phyloP scores from a whole-genome alignment of 2,113 vertebrate genomes.

The Centropus unirufus region DNA sequence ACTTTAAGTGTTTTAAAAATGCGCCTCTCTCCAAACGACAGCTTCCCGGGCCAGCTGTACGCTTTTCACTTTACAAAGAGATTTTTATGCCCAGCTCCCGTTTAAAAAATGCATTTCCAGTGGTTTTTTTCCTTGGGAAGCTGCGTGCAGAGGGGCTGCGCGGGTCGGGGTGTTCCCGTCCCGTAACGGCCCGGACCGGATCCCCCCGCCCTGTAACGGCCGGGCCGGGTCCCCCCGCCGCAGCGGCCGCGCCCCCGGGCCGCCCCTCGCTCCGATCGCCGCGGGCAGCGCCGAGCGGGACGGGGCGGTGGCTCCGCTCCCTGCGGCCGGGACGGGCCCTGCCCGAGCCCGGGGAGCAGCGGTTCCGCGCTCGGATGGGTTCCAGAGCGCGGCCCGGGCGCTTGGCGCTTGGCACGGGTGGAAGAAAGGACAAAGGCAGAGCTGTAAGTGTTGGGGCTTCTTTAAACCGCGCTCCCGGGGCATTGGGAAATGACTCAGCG shows the following conservation, averaged over 20 bases:
- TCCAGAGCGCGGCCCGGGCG: conserved; percentile 38
- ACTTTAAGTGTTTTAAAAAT: background rate
- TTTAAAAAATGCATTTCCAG: background rate
- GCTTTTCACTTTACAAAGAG: too few relatives aligned
- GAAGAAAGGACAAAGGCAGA: conserved; percentile 65
- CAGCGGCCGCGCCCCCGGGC: background rate
- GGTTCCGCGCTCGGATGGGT: background rate
- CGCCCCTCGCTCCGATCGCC: background rate
- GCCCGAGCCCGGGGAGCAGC: too few relatives aligned
- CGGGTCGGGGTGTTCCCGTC: too few relatives aligned
- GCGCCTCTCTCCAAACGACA: background rate
- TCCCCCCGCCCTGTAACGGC: too few relatives aligned
- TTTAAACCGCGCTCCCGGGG: background rate
- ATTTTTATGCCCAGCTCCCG: background rate
- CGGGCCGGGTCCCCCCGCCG: background rate
- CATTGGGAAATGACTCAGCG: background rate
- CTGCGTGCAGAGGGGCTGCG: too few relatives aligned
- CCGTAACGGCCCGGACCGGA: too few relatives aligned
- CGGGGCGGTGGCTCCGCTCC: too few relatives aligned
- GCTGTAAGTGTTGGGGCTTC: conserved; percentile 53
- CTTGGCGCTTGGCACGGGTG: background rate
- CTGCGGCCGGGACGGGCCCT: too few relatives aligned
- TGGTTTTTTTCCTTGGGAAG: too few relatives aligned
- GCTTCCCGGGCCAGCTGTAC: background rate
- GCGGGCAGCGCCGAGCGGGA: too few relatives aligned